Evolutionary conservation across 2,797 vertebrate species (phyloP), one percentile per base, ranked within the genome.

Genomic region (Sebastes goodei): DNA sequence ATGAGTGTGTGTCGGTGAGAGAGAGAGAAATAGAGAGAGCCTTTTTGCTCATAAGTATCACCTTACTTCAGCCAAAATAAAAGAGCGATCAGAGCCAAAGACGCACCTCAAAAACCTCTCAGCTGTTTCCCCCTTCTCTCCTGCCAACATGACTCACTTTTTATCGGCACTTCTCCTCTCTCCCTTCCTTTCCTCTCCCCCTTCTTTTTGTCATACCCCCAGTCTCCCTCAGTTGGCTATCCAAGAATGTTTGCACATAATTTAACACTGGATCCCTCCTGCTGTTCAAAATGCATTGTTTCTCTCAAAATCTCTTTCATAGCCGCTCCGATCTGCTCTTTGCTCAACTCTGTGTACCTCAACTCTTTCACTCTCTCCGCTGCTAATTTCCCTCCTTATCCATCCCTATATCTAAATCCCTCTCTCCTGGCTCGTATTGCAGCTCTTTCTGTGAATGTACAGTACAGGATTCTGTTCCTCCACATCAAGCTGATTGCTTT

Each of bases 401-500:
- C 81, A 78, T 83, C 64, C 69, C 75, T 79, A 56, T 75, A 92
- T 94, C 93, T 92, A 90, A 92, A 92, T 88, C 92, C 86, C 75
- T 83, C 77, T 90, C 73, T 78, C 42, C 80, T 82, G 86, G 86
- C 91, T 94, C 93, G 78, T 76, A 63, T 93, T 92, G 79, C 92
- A 70, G 59, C 62, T 80, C 80, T 86, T 86, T 89, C 89, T 90
- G 71, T 81, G 84, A 84, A 80, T 81, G 85, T 85, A 91, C 90
- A 90, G 87, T 90, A 84, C 86, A 49, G 83, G 83, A 86, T 90
- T 92, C 88, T 91, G 88, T 93, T 92, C 88, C 88, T 88, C 87
- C 89, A 94, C 92, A 94, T 95, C 92, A 93, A 93, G 88, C 93
- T 94, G 93, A 95, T 95, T 94, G 91, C 91, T 92, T 93, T 94